Evolutionary conservation across 53 echinoderm and acorn worm species (phyloP), one percentile per base, ranked within the genome.

Genomic region (Luidia sarsii): DNA sequence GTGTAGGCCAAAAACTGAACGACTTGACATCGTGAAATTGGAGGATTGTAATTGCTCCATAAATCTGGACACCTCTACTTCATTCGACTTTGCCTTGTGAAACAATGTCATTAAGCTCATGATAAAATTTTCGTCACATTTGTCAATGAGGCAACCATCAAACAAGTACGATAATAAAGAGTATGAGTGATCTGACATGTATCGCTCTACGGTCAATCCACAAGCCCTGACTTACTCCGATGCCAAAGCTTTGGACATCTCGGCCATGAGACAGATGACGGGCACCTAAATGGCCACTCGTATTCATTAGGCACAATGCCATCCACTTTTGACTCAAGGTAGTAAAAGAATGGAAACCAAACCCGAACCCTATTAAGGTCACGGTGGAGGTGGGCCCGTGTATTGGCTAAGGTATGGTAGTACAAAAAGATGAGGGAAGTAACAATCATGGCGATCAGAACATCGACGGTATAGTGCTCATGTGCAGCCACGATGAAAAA

Each of bases 401-500:
- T 94, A 63, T 99, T 99, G 20, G 94, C 99, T 21, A 99, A 79
- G 9, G 99, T 80, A 71, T 99, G 99, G 75, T 99, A 99, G 85
- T 99, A 99, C 35, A 99, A 89, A 57, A 99, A 94, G 7, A 99
- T 64, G 49, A 94, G 91, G 2, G 90, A 87, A 3, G 94, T 90
- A 49, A 99, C 94, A 68, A 94, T 94, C 84, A 99, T 94, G 60
- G 94, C 99, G 48, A 99, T 81, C 49, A 99, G 80, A 75, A 99
- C 99, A 70, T 99, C 99, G 51, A 99, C 94, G 70, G 99, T 89
- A 82, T 99, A 99, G 79, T 99, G 99, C 71, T 99, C 99, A 59
- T 99, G 99, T 25, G 87, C 99, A 4, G 99, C 99, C 10, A 99
- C 67, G 83, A 99, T 91, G 85, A 99, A 94, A 91, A 99, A 99